Base-by-base conservation (phyloP, 2,888 invertebrate species). In the Antheraea yamamai region DNA sequence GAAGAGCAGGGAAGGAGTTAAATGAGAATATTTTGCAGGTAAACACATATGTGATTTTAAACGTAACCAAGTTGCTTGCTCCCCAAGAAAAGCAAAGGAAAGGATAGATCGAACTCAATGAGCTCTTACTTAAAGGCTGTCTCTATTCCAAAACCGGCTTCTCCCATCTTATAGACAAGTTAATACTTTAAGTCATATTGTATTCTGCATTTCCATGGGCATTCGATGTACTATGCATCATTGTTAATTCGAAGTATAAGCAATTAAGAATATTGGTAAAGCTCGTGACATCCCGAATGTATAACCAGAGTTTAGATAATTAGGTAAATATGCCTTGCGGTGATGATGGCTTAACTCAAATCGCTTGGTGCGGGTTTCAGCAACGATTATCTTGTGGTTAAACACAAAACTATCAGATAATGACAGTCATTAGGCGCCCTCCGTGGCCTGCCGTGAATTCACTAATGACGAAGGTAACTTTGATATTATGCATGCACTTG, bases 311-410 rank as follows among this genome's bases (percentile, higher is more conserved):
- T 64, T 74, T 51, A 77, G 79, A 76, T 83, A 81, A 83, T 79
- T 79, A 79, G 79, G 74, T 82, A 82, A 83, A 79, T 84, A 81
- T 66, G 77, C 78, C 73, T 80, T 84, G 85, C 77, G 86, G 85
- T 85, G 80, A 75, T 75, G 73, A 75, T 75, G 73, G 71, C 77
- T 78, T 77, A 77, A 78, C 78, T 77, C 84, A 85, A 84, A 85
- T 85, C 80, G 79, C 77, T 66, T 16, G 78, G 77, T 80, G 75
- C 77, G 80, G 75, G 78, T 82, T 81, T 78, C 78, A 55, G 72
- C 74, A 30, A 72, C 80, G 80, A 82, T 83, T 79, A 79, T 80
- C 73, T 74, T 81, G 83, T 77, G 83, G 81, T 81, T 80, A 70
- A 39, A 61, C 75, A 30, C 51, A 64, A 61, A 30, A 68, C 73